Conservation (phyloP, 2,113 vertebrate species). For the Brachypteracias leptosomus region DNA sequence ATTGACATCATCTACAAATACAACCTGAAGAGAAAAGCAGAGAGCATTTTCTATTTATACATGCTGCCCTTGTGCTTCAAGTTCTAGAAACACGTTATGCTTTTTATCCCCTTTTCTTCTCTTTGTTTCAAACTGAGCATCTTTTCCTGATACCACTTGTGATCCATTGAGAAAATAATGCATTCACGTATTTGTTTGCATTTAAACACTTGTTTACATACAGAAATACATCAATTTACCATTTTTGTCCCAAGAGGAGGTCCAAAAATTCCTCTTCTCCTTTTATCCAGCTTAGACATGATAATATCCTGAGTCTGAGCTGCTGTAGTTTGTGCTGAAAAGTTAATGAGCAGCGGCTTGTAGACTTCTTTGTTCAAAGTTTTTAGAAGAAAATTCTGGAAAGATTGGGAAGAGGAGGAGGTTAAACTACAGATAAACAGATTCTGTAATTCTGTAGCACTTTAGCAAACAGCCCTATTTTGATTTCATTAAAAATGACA, state of each 20-base stretch:
- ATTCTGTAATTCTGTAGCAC: neutral
- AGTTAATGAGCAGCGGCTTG: conserved; percentile 88
- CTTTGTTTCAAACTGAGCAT: neutral
- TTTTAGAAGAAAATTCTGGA: conserved; percentile 88
- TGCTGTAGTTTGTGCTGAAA: conserved; percentile 91
- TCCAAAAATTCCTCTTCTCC: conserved; percentile 86
- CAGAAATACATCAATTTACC: conserved; percentile 67
- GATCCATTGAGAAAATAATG: neutral
- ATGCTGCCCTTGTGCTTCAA: too few relatives aligned
- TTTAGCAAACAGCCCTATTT: neutral
- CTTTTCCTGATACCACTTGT: neutral
- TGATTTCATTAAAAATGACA: neutral
- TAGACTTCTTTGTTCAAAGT: conserved; percentile 85
- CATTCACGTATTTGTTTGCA: neutral
- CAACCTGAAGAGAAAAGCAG: conserved; percentile 72
- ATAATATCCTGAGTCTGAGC: conserved; percentile 91
- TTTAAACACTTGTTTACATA: neutral
- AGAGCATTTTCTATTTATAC: neutral
- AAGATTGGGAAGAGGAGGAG: conserved; percentile 13
- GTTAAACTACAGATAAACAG: neutral
- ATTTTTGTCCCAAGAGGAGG: conserved; percentile 87
- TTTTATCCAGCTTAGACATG: conserved; percentile 90
- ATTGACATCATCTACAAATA: conserved; percentile 94
- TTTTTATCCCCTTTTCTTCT: neutral
- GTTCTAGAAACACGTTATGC: neutral